Evolutionary conservation across 1,140 invertebrate species (phyloP).

Genomic region (Bombus difficillimus): DNA sequence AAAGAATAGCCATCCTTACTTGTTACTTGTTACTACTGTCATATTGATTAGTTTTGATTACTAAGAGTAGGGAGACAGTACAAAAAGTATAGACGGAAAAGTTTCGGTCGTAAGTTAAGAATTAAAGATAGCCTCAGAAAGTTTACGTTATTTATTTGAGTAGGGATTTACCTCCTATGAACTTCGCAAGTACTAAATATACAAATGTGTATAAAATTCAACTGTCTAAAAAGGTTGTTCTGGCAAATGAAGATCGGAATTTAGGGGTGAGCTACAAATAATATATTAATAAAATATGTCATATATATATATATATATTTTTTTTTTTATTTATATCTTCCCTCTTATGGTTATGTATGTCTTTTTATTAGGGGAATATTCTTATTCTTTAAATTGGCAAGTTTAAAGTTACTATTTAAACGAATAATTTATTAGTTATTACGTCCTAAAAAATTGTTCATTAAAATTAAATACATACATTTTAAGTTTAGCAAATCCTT

Average conservation of each 20-base stretch:
- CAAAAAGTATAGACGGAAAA: slow-evolving; percentile 51
- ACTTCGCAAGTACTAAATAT: neutral
- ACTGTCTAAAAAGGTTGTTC: neutral
- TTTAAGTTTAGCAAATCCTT: neutral
- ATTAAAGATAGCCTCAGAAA: slow-evolving; percentile 39
- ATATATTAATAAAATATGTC: slow-evolving; percentile 6
- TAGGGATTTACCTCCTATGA: neutral
- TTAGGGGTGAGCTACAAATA: slow-evolving; percentile 7
- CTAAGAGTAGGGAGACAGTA: slow-evolving; percentile 48
- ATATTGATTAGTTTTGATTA: slow-evolving; percentile 64
- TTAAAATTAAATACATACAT: neutral
- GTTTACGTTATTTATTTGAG: neutral
- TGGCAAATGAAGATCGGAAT: neutral
- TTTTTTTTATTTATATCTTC: too few species aligned
- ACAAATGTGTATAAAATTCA: slow-evolving; percentile 2
- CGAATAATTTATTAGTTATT: neutral
- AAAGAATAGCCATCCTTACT: slow-evolving; percentile 38
- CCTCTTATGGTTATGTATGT: too few species aligned
- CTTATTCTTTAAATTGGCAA: too few species aligned
- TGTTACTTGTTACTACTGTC: slow-evolving; percentile 34
- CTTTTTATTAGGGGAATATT: too few species aligned
- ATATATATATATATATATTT: neutral
- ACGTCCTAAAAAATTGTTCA: neutral
- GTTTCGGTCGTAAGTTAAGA: slow-evolving; percentile 46
- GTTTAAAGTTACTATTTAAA: neutral